These are phyloP conservation scores for Penaeus chinensis DNA, from an alignment of 1,140 invertebrate species.

Conservation along the genomic window DNA sequence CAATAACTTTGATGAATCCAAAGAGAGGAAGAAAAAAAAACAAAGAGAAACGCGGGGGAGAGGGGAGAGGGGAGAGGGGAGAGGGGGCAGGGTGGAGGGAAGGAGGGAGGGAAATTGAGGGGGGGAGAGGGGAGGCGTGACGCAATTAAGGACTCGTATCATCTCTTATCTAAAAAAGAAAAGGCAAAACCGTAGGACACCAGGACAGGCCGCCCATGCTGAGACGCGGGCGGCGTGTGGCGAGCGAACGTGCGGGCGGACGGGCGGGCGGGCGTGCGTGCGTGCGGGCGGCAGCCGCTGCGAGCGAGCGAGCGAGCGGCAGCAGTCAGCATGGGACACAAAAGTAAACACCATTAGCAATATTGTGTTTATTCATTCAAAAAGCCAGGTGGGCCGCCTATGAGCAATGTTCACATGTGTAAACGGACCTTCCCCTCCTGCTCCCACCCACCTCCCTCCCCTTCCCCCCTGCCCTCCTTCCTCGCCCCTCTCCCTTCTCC, in stretches of 20 bases:
- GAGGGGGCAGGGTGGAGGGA: background rate
- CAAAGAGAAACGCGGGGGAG: too few species aligned
- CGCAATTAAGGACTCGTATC: too few species aligned
- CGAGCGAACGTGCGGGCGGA: background rate
- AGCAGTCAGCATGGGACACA: background rate
- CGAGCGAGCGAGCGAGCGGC: constrained; percentile 7
- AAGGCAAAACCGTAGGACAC: too few species aligned
- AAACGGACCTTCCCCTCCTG: constrained; percentile 19
- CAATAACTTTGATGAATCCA: background rate
- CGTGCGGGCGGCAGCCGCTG: background rate
- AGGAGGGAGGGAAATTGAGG: background rate
- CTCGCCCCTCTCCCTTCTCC: background rate
- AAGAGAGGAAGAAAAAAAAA: background rate
- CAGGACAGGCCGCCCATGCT: background rate
- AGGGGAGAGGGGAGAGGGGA: background rate
- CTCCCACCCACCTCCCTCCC: background rate
- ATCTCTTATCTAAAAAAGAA: too few species aligned
- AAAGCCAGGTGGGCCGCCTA: constrained; percentile 27
- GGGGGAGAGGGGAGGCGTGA: background rate
- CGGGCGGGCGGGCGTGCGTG: background rate
- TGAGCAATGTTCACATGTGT: constrained; percentile 58
- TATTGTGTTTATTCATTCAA: constrained; percentile 64
- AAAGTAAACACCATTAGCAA: constrained; percentile 62
- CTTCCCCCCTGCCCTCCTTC: background rate
- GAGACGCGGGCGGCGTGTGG: background rate